A percentile compares a stretch with the other conserved stretches of the same genome.
phyloP scores from a whole-genome alignment of 2,113 vertebrate species.

The Aspiorhynchus laticeps region DNA sequence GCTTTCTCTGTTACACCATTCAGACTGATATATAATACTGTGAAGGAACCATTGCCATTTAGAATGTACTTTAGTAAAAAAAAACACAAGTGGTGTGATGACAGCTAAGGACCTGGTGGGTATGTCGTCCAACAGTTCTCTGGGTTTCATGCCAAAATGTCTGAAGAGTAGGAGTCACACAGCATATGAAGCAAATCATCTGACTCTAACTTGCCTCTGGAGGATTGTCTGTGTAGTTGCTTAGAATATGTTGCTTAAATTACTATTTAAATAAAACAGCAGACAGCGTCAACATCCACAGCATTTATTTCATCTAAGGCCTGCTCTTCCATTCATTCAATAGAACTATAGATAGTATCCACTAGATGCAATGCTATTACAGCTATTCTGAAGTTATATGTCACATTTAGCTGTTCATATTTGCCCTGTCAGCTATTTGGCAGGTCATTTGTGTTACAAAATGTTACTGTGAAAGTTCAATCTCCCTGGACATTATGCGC shows the following conservation, averaged over 20 bases:
- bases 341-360: background rate
- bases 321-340: background rate
- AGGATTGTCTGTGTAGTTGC: background rate
- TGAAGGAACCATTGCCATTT: background rate
- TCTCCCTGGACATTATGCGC: constrained; percentile 16
- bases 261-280: constrained; percentile 1
- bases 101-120: background rate
- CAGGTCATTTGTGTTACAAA: constrained; percentile 51
- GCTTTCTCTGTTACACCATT: constrained; percentile 6
- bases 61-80: background rate
- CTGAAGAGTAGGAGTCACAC: background rate
- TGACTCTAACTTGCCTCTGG: background rate
- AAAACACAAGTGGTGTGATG: background rate
- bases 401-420: constrained; percentile 35
- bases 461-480: constrained; percentile 53
- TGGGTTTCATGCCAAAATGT: constrained; percentile 8
- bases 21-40: background rate
- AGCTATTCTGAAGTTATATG: constrained; percentile 35
- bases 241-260: background rate
- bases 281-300: background rate
- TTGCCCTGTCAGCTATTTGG: background rate
- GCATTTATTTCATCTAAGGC: background rate
- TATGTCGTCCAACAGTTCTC: background rate
- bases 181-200: background rate
- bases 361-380: constrained; percentile 13